Base-by-base conservation (phyloP, 2,113 vertebrate genomes). In the Pelodiscus sinensis region DNA sequence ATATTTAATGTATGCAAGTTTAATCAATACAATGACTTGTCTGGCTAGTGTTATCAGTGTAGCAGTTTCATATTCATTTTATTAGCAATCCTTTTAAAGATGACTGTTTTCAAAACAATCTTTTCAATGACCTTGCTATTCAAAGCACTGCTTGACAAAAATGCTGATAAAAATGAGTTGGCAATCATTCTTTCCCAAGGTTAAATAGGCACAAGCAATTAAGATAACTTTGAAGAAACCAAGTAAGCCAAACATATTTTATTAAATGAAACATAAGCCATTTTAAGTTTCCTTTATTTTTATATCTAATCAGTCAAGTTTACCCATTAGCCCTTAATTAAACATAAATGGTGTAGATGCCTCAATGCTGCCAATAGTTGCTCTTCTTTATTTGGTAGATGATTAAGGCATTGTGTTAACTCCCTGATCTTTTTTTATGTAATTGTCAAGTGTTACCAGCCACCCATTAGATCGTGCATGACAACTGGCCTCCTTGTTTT, bases 171-270 rank as follows among this genome's bases (percentile, higher is more conserved):
- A 82, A 35, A 83, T 21, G 56, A 56, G 60, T 31, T 87, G 78
- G 86, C 90, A 89, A 84, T 50, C 9, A 57, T 65, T 44, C 12
- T 91, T 90, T 89, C 79, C 25, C 24, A 89, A 82, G 75, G 4
- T 90, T 56, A 62, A 90, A 84, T 78, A 87, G 29, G 78, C 44
- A 13, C 56, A 87, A 87, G 78, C 21, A 79, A 7, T 80, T 24
- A 73, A 90, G 27, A 52, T 78, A 27, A 27, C 16, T 1, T 57
- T 58, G 51, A 29, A 78, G 51, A 68, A 93, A 24, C 13, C 2
- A 19, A 58, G 56, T 24, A 65, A 52, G 29, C 71, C 38, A 58
- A 81, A 57, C 55, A 12, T n/a, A 68, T 1, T 50, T 35, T 4
- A 2, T 75, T 73, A 58, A 10, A 16, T 7, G 19, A 27, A 86